Base-by-base conservation (phyloP, 2,797 vertebrate species). In the Hippoglossus hippoglossus region DNA sequence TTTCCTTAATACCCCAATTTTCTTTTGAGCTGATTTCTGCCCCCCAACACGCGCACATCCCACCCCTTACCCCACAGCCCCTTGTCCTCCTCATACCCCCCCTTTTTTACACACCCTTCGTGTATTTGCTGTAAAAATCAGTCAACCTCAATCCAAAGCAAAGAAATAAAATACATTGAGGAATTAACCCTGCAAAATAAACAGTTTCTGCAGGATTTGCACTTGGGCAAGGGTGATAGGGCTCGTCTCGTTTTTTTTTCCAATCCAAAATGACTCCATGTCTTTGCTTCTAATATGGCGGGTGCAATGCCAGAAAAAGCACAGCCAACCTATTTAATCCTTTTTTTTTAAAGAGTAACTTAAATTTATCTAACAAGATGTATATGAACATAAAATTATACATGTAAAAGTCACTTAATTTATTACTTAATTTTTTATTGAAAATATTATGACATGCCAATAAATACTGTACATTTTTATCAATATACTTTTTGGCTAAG, bases 221-320 rank as follows among this genome's bases (percentile, higher is more conserved):
- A 82, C 68, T 81, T 84, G 80, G 81, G 63, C 73, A 80, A 67
- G 79, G 85, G 87, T 87, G 88, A 91, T 87, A 91, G 84, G 86
- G 83, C 84, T 91, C 78, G 80, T 84, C 84, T 89, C 61, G 79
- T 69, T 77, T 80, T 87, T 88, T 86, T 6, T 49, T 22, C 78
- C 87, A 91, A 86, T 92, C 85, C 89, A 92, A 92, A 93, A 93
- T 89, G 89, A 91, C 90, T 92, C 92, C 91, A 88, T 90, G 92
- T 86, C 91, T 92, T 89, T 82, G 89, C 84, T 94, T 93, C 88
- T 94, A 95, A 95, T 92, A 95, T 95, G 93, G 94, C 93, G 93
- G 90, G 87, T 90, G 90, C 88, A 91, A 87, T 84, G 91, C 86
- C 69, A 89, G 85, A 82, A 90, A 85, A 91, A 85, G 79, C 70